Base-by-base conservation (phyloP, 1,140 invertebrate genomes). In the Dinothrombium tinctorium region DNA sequence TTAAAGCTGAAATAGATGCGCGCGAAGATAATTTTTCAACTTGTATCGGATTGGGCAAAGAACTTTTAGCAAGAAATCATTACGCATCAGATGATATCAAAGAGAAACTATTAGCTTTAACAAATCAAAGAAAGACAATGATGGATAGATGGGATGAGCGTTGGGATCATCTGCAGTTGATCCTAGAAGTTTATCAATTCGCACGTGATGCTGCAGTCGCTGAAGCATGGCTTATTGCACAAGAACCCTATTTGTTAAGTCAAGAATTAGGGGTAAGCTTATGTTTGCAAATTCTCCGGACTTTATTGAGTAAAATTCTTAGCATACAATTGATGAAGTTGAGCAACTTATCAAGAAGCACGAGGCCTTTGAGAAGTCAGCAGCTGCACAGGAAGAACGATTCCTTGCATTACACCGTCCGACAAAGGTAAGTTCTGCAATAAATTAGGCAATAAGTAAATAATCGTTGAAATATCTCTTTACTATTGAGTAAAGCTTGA, bases 261-360 rank as follows among this genome's bases (percentile, higher is more conserved):
- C 72, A 76, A 52, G 94, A 98, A 65, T 65, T 94, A 49, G 90
- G 89, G 41, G 73, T 75, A 63, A 68, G 65, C 63, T 29, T 3
- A 37, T 20, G 14, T 21, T 29, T 23, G 9, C 5, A 21, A 15
- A n/a, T 12, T 17, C 17, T 28, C 21, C 6, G 43, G 15, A 21
- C 9, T 31, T 32, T 35, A 3, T 3, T 2, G n/a, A 28, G 31
- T 26, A 41, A 42, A 19, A 29, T 1, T 57, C 61, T 12, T 52
- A 76, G 70, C 80, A 90, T 60, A 90, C 84, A 20, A 84, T 99
- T 54, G 92, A 98, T 64, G 89, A 95, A 60, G 90, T 98, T 35
- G 90, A 98, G 62, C 89, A 86, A 59, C 67, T 99, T 32, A 92
- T 99, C 45, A 98, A 98, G 67, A 98, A 96, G 63, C 94, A 99